These are phyloP conservation scores for Hofmannophila pseudospretella DNA, from an alignment of 2,888 invertebrate species.

Conservation along the genomic window DNA sequence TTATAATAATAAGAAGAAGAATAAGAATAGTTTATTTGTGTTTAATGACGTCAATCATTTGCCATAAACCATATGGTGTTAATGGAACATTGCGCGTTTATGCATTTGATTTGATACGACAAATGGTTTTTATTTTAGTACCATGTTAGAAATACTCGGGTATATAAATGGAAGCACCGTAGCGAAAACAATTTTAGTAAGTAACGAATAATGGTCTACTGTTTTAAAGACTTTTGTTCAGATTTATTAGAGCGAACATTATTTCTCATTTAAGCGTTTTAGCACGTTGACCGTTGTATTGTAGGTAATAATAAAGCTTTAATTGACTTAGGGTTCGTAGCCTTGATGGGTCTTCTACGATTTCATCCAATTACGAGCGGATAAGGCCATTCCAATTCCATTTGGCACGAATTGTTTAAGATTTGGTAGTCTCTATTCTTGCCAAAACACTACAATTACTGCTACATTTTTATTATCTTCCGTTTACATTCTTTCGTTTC, in stretches of 20 bases:
- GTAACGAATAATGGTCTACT: slow-evolving; percentile 24
- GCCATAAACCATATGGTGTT: no score
- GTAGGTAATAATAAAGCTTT: background rate
- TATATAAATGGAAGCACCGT: slow-evolving; percentile 4
- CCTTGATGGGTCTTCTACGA: slow-evolving; percentile 23
- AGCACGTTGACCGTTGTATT: background rate
- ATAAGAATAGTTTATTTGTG: no score
- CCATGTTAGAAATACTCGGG: background rate
- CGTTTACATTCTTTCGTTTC: no score
- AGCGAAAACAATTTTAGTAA: slow-evolving; percentile 12
- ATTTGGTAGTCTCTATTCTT: background rate
- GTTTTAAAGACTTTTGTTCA: slow-evolving; percentile 21
- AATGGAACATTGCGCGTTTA: background rate
- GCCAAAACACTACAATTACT: no score
- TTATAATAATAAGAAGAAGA: no score
- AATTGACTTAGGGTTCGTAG: background rate
- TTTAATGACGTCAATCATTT: no score
- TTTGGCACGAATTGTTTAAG: background rate
- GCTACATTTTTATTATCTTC: no score
- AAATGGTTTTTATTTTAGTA: background rate
- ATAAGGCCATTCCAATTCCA: background rate
- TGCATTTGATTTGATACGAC: background rate
- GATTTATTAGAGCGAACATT: slow-evolving; percentile 32
- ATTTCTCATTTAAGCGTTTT: background rate
- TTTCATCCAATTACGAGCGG: slow-evolving; percentile 30